phyloP scores from a whole-genome alignment of 2,888 invertebrate genomes.

The Tyria jacobaeae region DNA sequence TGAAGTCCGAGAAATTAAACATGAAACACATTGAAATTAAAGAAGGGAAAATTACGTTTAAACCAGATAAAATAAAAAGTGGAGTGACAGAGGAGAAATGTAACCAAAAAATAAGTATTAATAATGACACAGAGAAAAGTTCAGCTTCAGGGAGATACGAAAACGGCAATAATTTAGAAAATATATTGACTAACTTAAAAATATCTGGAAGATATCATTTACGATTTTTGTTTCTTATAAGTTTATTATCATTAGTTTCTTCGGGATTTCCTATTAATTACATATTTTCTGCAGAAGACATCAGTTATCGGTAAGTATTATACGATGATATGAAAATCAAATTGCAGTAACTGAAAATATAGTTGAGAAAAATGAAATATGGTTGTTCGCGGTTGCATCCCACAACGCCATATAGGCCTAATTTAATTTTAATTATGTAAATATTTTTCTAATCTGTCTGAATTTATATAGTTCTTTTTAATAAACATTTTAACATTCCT shows the following conservation, averaged over 20 bases:
- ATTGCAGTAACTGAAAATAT: too few relatives aligned
- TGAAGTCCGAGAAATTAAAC: background rate
- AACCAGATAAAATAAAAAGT: background rate
- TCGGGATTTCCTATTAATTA: constrained; percentile 40
- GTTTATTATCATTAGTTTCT: constrained; percentile 27
- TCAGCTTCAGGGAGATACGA: background rate
- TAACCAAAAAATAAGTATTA: constrained; percentile 3
- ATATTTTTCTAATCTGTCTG: too few relatives aligned
- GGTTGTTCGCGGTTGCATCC: too few relatives aligned
- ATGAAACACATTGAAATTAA: constrained; percentile 1
- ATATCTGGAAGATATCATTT: constrained; percentile 44
- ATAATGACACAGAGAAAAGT: background rate
- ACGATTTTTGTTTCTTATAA: constrained; percentile 33
- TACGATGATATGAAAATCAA: too few relatives aligned
- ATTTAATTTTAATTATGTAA: too few relatives aligned
- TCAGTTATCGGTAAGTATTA: constrained; percentile 33
- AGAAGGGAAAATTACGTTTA: background rate
- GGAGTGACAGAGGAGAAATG: background rate
- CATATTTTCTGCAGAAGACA: constrained; percentile 45
- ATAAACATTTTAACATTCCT: too few relatives aligned
- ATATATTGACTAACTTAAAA: constrained; percentile 39
- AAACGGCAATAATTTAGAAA: constrained; percentile 30
- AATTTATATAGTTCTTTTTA: too few relatives aligned
- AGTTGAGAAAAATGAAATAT: too few relatives aligned
- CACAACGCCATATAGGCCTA: too few relatives aligned